Evolutionary conservation across 2,888 invertebrate genomes (phyloP).

Genomic region (Ochropacha duplaris): DNA sequence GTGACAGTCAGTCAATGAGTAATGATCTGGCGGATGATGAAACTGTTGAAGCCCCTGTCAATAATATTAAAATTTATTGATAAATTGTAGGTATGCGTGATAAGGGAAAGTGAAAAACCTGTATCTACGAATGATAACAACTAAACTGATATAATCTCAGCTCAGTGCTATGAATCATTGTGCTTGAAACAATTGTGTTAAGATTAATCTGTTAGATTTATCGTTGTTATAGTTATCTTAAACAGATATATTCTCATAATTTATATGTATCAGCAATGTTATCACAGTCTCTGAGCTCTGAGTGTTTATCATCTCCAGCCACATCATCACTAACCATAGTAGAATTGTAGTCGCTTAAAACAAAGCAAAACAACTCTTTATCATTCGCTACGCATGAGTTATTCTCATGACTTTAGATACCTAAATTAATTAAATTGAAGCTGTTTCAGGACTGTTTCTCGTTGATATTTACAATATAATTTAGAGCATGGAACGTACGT

Average conservation of each 20-base stretch:
- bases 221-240: no score
- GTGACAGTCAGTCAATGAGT: background rate
- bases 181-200: background rate
- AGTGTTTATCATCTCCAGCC: no score
- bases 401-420: no score
- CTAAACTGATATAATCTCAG: background rate
- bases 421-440: no score
- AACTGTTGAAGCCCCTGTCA: background rate
- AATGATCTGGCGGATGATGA: background rate
- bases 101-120: conserved; percentile 1
- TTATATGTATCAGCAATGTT: background rate
- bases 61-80: conserved; percentile 2
- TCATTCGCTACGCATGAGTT: no score
- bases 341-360: no score
- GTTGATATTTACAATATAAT: background rate
- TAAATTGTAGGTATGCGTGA: background rate
- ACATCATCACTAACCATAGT: no score
- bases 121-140: background rate
- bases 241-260: background rate
- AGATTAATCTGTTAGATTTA: background rate
- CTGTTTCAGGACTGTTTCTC: background rate
- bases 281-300: background rate
- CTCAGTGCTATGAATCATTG: background rate
- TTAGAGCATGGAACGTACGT: background rate
- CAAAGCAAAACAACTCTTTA: no score